Percentiles rank a stretch among this genome's conserved stretches.
These are phyloP conservation scores for Cetonia aurata DNA, from an alignment of 2,888 invertebrate species.

Conservation along the genomic window DNA sequence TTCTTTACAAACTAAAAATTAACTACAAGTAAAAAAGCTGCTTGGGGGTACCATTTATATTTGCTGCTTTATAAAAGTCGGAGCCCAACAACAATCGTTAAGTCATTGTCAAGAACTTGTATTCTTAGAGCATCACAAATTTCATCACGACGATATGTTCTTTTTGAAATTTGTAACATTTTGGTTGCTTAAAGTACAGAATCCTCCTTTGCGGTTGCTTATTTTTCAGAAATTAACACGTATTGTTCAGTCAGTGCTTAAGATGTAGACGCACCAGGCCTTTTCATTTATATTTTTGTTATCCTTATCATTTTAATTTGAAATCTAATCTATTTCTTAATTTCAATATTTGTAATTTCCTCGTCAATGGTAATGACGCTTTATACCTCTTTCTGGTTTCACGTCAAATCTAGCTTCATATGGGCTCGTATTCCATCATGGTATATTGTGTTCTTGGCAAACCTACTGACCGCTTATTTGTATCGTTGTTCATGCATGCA, in stretches of 20 bases:
- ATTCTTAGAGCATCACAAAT: too few species aligned
- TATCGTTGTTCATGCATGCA: conserved; percentile 25
- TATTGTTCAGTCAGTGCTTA: too few species aligned
- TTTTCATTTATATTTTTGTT: neutral
- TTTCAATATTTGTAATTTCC: conserved; percentile 23
- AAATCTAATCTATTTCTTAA: too few species aligned
- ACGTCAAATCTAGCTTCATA: conserved; percentile 46
- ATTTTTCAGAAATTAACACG: too few species aligned
- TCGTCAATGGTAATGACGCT: conserved; percentile 10
- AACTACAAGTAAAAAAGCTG: too few species aligned
- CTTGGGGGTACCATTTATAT: too few species aligned
- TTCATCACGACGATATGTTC: too few species aligned
- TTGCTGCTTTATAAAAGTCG: too few species aligned
- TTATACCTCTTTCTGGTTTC: conserved; percentile 41
- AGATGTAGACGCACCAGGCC: too few species aligned
- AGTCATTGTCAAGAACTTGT: too few species aligned
- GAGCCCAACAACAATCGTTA: too few species aligned
- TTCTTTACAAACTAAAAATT: too few species aligned
- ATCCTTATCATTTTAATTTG: neutral
- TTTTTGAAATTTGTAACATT: conserved; percentile 28
- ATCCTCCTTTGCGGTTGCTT: conserved; percentile 1
- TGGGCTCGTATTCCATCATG: conserved; percentile 33
- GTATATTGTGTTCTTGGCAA: conserved; percentile 42
- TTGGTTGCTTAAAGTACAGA: conserved; percentile 1
- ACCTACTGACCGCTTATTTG: conserved; percentile 41